Base-by-base conservation (phyloP, 2,113 vertebrate species). In the Platycercus adscitus region DNA sequence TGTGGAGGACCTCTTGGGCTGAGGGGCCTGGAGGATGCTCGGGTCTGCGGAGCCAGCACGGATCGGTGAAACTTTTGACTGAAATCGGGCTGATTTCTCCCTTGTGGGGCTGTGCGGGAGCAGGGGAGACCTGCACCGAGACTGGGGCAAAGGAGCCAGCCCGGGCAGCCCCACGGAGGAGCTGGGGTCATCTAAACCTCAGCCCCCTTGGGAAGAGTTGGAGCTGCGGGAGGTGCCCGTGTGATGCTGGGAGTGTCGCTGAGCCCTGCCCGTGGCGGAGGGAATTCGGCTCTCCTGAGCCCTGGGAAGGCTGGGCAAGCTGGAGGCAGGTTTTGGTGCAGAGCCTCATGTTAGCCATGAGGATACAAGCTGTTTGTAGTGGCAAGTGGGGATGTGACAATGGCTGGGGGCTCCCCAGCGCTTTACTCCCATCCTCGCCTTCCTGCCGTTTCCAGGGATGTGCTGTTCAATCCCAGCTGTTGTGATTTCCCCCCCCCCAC, bases 401-500 rank as follows among this genome's bases (percentile, higher is more conserved):
- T 0, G 55, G 2, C n/a, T 11, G 10, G 19, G 72, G 92, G 49
- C 20, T 49, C 12, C 39, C 13, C 63, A 2, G 50, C 1, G 1
- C 20, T 35, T 1, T 1, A 1, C 4, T 39, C 19, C 73, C 61
- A 14, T 17, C 72, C 37, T 49, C 12, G 5, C 39, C 37, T 41
- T 7, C 25, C 49, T 8, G 41, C 66, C 7, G 0, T 18, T 9
- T 35, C 63, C 18, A 1, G 50, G 0, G 43, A 4, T 6, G 8
- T 1, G 53, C 78, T 25, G 17, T 47, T 53, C 15, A 29, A 49
- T 50, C 73, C 43, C 81, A 4, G 35, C 39, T 6, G 1, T 41
- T 8, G 1, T 0, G 2, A 0, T 7, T 28, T 3, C 1, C 16
- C 0, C 33, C 6, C 79, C 63, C 11, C 63, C n/a, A n/a, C n/a